A percentile compares a stretch with the other conserved stretches of the same genome.
Conservation (phyloP, 1,140 invertebrate genomes). For the Lepidotrigona ventralis region DNA sequence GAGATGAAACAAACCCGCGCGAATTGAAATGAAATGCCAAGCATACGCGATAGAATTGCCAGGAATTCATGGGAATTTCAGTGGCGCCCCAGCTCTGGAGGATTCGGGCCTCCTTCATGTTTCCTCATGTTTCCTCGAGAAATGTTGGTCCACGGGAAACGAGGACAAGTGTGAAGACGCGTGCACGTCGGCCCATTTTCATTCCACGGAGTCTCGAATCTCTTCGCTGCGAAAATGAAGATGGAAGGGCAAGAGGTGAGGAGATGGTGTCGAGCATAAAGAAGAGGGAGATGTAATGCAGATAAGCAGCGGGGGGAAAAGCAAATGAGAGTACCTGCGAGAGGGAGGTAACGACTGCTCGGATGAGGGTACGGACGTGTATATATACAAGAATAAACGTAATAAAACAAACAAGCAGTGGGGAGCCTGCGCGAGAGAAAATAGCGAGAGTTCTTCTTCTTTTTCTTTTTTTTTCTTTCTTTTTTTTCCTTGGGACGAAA, state of each 20-base stretch:
- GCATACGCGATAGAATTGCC: background rate
- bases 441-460: no score
- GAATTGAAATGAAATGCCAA: background rate
- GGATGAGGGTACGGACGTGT: background rate
- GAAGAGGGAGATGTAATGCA: background rate
- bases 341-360: background rate
- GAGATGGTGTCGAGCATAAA: background rate
- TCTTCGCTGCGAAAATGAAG: constrained; percentile 27
- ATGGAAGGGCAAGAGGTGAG: background rate
- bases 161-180: constrained; percentile 72
- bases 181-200: constrained; percentile 1
- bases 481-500: background rate
- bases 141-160: constrained; percentile 27
- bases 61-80: background rate
- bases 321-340: background rate
- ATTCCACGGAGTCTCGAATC: constrained; percentile 4
- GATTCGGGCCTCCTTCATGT: no score
- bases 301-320: background rate
- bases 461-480: no score
- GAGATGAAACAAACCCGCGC: background rate
- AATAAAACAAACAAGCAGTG: background rate
- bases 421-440: background rate
- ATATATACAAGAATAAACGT: background rate
- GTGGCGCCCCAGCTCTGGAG: no score
- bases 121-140: constrained; percentile 27